These are phyloP conservation scores for Myrmecophaga tridactyla DNA, from an alignment of 2,113 vertebrate species.

Conservation along the genomic window DNA sequence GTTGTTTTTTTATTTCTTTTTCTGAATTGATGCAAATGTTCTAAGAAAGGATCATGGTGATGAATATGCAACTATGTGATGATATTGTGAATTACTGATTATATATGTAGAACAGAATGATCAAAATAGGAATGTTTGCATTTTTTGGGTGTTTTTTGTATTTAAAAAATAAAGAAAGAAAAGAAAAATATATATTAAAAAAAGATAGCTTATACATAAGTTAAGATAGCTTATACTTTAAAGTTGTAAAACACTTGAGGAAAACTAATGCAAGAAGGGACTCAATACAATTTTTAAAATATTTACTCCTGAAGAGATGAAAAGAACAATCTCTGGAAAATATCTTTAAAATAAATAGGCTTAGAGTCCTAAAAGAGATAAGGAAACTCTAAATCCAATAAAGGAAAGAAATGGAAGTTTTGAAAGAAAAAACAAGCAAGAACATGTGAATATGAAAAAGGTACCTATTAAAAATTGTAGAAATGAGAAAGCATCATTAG, in stretches of 20 bases:
- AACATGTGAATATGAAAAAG: neutral
- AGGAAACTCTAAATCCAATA: neutral
- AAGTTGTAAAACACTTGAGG: neutral
- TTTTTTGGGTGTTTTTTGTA: too few species aligned
- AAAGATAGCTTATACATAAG: too few species aligned
- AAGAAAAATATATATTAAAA: too few species aligned
- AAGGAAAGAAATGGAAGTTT: neutral
- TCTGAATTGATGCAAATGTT: too few species aligned
- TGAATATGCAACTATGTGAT: too few species aligned
- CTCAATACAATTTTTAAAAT: neutral
- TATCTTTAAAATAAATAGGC: neutral
- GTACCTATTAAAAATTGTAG: neutral
- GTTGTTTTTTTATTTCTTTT: too few species aligned
- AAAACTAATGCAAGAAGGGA: neutral
- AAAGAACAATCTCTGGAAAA: constrained; percentile 7
- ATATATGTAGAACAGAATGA: too few species aligned
- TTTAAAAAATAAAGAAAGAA: too few species aligned
- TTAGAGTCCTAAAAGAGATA: neutral
- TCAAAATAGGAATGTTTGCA: too few species aligned
- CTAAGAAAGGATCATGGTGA: too few species aligned
- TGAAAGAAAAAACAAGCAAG: neutral
- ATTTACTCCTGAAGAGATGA: constrained; percentile 20
- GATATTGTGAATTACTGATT: too few species aligned
- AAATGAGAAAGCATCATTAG: neutral
- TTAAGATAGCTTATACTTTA: neutral